Evolutionary conservation across 2,888 invertebrate genomes (phyloP), one percentile per base, ranked within the genome.

Genomic region (Leptarthrus brevirostris): DNA sequence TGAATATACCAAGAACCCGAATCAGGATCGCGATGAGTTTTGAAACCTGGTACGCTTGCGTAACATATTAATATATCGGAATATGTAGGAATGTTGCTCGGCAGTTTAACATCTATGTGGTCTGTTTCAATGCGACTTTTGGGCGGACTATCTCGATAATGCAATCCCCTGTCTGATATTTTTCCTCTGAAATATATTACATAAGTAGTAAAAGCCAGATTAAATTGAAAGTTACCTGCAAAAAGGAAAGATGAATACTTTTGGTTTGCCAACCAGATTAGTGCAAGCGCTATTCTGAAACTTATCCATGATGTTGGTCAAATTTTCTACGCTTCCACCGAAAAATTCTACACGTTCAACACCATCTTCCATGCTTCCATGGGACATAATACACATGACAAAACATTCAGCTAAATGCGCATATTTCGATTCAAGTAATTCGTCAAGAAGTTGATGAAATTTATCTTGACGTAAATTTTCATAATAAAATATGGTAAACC

Each of bases 1-100:
- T 90, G 89, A 79, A 93, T 90, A 83, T 91, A 92, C 92, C 91
- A 92, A 52, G 91, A 90, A 20, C 93, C 92, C 5, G 79, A 78
- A 24, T 82, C 76, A 3, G 82, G 80, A 83, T 91, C 89, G 73
- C 92, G 87, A 80, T 88, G 86, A 0, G 92, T 78, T 74, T 79
- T 79, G 73, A 77, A 81, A 0, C 83, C 90, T 72, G 88, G 88
- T 52, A 90, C 83, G 2, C 90, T 90, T 61, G 91, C 90, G 84
- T 89, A 89, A 58, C 90, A 90, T 76, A 91, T 87, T 36, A 91
- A 85, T 74, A 90, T 88, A 82, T 92, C 90, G 12, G 88, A 88
- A 80, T 86, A 84, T 56, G 86, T 83, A 47, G 82, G 79, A 26
- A 80, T 76, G 58, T 79, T 79, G 1, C 30, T 75, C 61, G 74